Conservation (phyloP, 2,113 vertebrate species). For the Entomyzon cyanotis region DNA sequence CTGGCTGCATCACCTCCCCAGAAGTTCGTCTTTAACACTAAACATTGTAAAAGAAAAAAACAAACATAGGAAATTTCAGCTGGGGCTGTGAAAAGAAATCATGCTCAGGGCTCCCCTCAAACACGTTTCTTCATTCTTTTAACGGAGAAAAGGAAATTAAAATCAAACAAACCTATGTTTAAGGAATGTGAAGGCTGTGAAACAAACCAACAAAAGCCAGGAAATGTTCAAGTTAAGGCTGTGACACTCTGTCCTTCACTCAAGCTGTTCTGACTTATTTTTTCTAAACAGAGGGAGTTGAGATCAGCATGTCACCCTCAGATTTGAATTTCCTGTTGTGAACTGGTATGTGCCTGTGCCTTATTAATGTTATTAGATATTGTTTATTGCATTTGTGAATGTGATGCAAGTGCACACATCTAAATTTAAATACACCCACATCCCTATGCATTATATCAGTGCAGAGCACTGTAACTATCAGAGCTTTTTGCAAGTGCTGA, state of each 20-base stretch:
- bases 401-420: not conserved
- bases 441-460: not conserved
- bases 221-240: slow-evolving; percentile 66
- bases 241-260: slow-evolving; percentile 66
- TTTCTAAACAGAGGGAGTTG: slow-evolving; percentile 55
- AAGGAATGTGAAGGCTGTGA: slow-evolving; percentile 69
- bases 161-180: slow-evolving; percentile 69
- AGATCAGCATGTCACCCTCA: slow-evolving; percentile 52
- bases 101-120: slow-evolving; percentile 55
- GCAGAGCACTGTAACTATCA: not conserved
- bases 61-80: slow-evolving; percentile 69
- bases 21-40: slow-evolving; percentile 56
- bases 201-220: slow-evolving; percentile 70
- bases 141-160: slow-evolving; percentile 70
- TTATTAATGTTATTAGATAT: slow-evolving; percentile 61
- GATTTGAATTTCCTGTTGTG: slow-evolving; percentile 69
- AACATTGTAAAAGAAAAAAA: slow-evolving; percentile 66
- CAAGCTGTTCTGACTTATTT: slow-evolving; percentile 64
- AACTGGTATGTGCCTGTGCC: slow-evolving; percentile 35
- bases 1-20: slow-evolving; percentile 36
- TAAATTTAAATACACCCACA: slow-evolving; percentile 46
- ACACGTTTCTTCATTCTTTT: slow-evolving; percentile 66
- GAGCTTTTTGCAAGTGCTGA: slow-evolving; percentile 3
- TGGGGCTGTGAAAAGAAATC: slow-evolving; percentile 66
- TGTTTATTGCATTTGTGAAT: slow-evolving; percentile 59